Conservation (phyloP, 2,888 invertebrate genomes). For the Ptycholaimellus sp. region DNA sequence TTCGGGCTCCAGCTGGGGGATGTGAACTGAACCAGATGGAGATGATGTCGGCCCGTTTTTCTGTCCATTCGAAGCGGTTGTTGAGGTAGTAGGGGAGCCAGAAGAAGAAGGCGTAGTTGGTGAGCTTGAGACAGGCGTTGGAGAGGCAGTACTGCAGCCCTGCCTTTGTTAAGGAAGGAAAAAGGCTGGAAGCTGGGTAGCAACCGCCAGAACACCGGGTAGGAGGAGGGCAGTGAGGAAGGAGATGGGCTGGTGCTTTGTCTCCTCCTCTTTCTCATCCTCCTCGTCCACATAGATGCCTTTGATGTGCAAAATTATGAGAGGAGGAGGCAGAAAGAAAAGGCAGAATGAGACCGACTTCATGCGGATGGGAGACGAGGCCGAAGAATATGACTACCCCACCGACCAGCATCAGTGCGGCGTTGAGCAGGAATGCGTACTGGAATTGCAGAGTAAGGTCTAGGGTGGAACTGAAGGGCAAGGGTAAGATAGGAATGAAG, state of each 20-base stretch:
- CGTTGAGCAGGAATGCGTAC: conserved; percentile 31
- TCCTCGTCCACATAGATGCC: conserved; percentile 1
- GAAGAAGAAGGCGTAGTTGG: conserved; percentile 35
- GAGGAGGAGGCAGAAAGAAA: no score
- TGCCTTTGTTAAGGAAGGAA: not conserved
- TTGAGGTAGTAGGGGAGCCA: conserved; percentile 33
- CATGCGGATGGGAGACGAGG: conserved; percentile 27
- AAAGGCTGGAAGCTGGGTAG: no score
- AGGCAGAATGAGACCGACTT: no score
- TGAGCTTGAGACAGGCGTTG: conserved; percentile 33
- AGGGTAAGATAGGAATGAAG: no score
- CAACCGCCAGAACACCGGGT: conserved; percentile 19
- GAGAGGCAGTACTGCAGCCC: conserved; percentile 32
- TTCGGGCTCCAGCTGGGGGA: no score
- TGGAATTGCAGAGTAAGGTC: conserved; percentile 14
- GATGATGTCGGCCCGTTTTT: no score
- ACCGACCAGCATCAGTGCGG: conserved; percentile 26
- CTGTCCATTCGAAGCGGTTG: no score
- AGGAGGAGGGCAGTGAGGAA: conserved; percentile 16
- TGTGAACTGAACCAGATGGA: no score
- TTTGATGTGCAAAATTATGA: no score
- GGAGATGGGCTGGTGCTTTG: conserved; percentile 12
- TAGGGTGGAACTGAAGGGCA: no score
- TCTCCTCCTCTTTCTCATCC: not conserved
- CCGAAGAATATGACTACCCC: conserved; percentile 27